Conservation (phyloP, 2,888 invertebrate genomes). For the Diarsia rubi region DNA sequence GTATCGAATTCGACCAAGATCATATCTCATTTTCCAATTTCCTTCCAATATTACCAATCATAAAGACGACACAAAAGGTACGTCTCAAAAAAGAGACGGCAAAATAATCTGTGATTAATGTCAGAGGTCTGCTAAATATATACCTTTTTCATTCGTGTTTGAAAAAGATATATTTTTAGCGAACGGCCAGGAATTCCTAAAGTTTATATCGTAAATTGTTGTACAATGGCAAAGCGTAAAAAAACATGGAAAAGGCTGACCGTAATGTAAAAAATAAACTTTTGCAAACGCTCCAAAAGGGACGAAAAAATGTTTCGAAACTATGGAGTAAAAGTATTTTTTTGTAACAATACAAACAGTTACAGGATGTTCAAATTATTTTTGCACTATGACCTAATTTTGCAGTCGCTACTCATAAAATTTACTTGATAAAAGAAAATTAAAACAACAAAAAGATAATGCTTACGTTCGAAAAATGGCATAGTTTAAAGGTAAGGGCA, state of each 20-base stretch:
- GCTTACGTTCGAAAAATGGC: conserved; percentile 24
- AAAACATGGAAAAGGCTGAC: conserved; percentile 14
- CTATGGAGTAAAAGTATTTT: conserved; percentile 27
- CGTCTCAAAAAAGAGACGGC: conserved; percentile 26
- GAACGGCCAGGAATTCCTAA: neutral
- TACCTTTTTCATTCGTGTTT: neutral
- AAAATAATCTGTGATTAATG: conserved; percentile 36
- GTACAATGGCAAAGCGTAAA: conserved; percentile 24
- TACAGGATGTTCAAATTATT: conserved; percentile 15
- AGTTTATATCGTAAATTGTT: conserved; percentile 32
- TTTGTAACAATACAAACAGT: conserved; percentile 29
- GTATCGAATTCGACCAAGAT: conserved; percentile 34
- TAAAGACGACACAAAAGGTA: conserved; percentile 41
- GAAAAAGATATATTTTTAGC: conserved; percentile 1
- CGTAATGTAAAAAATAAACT: conserved; percentile 21
- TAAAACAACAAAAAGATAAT: conserved; percentile 32
- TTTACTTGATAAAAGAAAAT: conserved; percentile 42
- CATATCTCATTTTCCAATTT: conserved; percentile 48
- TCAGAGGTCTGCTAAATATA: conserved; percentile 17
- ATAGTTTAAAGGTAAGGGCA: conserved; percentile 37
- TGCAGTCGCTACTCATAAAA: conserved; percentile 7
- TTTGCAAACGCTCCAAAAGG: conserved; percentile 7
- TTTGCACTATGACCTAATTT: conserved; percentile 35
- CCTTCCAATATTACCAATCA: conserved; percentile 38
- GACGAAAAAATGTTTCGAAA: conserved; percentile 31